A percentile compares a stretch with the other conserved stretches of the same genome.
Conservation (phyloP, 2,113 vertebrate genomes). For the Prionailurus viverrinus region DNA sequence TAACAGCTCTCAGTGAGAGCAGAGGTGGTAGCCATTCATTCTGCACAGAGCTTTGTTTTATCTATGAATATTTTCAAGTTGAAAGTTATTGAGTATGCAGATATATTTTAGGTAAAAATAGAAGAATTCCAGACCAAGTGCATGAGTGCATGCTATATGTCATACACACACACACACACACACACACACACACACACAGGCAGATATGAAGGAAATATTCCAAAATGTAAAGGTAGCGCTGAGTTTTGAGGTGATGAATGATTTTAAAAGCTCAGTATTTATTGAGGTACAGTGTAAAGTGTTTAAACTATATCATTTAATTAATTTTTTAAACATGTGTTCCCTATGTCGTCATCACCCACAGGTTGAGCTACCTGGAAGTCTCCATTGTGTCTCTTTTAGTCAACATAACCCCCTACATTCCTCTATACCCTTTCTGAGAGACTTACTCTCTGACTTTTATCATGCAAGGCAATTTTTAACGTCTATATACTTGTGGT, state of each 20-base stretch:
- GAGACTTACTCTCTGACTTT: background rate
- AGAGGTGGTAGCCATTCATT: background rate
- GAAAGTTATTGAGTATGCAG: background rate
- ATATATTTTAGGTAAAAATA: background rate
- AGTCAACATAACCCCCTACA: rapidly evolving
- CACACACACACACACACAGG: no score
- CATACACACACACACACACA: no score
- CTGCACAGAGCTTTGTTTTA: background rate
- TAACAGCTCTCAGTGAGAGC: background rate
- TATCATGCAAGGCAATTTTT: background rate
- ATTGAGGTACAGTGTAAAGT: background rate
- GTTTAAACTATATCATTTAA: background rate
- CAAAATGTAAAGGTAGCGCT: background rate
- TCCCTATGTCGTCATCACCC: background rate
- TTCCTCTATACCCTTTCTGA: background rate
- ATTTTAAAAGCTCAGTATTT: background rate
- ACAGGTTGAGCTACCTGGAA: background rate
- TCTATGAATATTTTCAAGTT: background rate
- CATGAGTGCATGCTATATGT: background rate
- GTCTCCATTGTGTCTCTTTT: rapidly evolving
- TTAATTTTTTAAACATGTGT: background rate
- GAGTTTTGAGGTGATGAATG: background rate
- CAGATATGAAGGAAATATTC: background rate
- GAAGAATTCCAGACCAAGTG: background rate
- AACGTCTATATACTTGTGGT: background rate